Evolutionary conservation across 2,797 vertebrate genomes (phyloP).

Genomic region (Eutrigla gurnardus): DNA sequence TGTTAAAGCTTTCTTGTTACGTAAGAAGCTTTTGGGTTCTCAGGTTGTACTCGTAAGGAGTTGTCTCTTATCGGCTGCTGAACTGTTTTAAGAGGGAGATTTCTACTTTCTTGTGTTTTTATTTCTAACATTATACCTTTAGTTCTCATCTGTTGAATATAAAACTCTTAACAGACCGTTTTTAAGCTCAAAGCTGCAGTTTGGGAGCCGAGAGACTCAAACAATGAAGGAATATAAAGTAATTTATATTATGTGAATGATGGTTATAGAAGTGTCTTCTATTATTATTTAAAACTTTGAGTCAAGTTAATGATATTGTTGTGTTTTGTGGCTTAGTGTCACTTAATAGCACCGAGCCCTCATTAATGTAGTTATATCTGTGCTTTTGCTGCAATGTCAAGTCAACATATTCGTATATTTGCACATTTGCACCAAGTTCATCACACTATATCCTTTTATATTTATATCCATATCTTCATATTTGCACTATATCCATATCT

Average conservation of each 20-base stretch:
- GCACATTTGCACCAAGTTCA: no score
- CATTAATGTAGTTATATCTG: neutral
- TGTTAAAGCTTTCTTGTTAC: constrained; percentile 52
- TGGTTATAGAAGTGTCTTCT: neutral
- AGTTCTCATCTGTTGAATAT: neutral
- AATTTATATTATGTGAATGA: neutral
- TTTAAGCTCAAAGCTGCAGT: neutral
- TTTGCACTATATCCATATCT: no score
- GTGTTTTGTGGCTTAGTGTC: neutral
- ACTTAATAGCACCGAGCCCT: neutral
- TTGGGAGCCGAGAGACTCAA: neutral
- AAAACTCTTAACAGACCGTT: neutral
- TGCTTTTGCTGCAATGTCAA: neutral
- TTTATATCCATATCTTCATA: no score
- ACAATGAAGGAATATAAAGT: neutral
- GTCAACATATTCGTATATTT: neutral
- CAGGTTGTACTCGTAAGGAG: constrained; percentile 12
- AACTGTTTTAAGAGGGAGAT: neutral
- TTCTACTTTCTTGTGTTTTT: constrained; percentile 19
- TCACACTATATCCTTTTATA: no score
- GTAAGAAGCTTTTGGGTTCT: constrained; percentile 70
- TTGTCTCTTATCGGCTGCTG: constrained; percentile 15
- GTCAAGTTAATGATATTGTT: neutral
- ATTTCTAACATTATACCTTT: neutral
- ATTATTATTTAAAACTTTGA: neutral